phyloP scores from a whole-genome alignment of 2,113 vertebrate species.

The Zapus hudsonius region DNA sequence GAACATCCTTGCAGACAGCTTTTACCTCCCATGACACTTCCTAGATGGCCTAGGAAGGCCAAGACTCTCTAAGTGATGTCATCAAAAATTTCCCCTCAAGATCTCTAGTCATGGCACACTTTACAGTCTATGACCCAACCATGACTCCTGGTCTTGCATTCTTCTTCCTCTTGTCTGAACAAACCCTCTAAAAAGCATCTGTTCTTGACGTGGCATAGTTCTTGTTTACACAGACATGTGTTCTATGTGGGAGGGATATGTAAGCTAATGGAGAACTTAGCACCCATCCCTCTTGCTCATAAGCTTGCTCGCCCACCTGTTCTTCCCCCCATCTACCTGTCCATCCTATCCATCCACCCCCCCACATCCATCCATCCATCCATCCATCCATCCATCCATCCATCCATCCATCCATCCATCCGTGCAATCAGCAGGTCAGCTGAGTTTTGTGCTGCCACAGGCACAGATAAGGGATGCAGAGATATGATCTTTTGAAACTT shows the following conservation, averaged over 20 bases:
- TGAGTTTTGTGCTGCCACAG: neutral
- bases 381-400: no score
- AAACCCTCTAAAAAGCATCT: neutral
- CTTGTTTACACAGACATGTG: neutral
- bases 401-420: no score
- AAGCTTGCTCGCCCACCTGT: neutral
- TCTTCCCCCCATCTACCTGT: neutral
- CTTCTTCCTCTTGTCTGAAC: neutral
- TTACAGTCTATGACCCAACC: neutral
- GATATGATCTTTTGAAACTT: neutral
- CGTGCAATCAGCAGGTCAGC: conserved; percentile 1
- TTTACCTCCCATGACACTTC: neutral
- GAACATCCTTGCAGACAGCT: neutral
- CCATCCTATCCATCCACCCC: fast-evolving
- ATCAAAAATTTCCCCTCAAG: conserved; percentile 13
- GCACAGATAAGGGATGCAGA: neutral
- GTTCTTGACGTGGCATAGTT: neutral
- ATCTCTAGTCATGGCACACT: neutral
- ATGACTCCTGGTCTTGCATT: neutral
- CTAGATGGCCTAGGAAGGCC: neutral
- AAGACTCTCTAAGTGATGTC: neutral
- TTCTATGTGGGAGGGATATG: neutral
- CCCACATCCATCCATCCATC: no score
- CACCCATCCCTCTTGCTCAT: neutral
- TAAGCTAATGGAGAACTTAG: neutral